Conservation (phyloP, 1,140 invertebrate genomes). For the Sarcophaga bullata region DNA sequence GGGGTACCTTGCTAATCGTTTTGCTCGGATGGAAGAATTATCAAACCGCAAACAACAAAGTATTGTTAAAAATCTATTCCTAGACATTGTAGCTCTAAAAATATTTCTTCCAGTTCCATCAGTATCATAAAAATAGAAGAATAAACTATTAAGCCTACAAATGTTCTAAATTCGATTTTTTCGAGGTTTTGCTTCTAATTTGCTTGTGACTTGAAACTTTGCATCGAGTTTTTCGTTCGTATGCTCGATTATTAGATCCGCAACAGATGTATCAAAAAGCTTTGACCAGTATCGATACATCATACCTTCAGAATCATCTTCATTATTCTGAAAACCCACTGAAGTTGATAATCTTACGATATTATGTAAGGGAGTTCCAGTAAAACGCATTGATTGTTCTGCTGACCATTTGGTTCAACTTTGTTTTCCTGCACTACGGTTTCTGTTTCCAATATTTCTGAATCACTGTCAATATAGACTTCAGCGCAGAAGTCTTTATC, state of each 20-base stretch:
- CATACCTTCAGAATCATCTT: neutral
- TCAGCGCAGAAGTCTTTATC: slow-evolving; percentile 35
- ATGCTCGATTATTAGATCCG: neutral
- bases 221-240: neutral
- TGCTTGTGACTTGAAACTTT: neutral
- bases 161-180: neutral
- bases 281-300: neutral
- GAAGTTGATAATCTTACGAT: neutral
- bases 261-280: neutral
- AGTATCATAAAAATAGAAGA: slow-evolving; percentile 48
- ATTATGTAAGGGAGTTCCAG: neutral
- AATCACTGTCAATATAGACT: slow-evolving; percentile 1
- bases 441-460: neutral
- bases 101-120: slow-evolving; percentile 54
- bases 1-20: neutral
- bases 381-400: neutral
- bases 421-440: neutral
- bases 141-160: neutral
- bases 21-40: neutral
- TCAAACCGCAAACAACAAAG: neutral
- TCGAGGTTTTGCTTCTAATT: neutral
- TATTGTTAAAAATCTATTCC: slow-evolving; percentile 50
- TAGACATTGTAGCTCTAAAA: slow-evolving; percentile 52
- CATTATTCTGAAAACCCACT: neutral
- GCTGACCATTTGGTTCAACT: neutral